These are phyloP conservation scores for Desoria tigrina DNA, from an alignment of 2,888 invertebrate genomes.

Conservation along the genomic window DNA sequence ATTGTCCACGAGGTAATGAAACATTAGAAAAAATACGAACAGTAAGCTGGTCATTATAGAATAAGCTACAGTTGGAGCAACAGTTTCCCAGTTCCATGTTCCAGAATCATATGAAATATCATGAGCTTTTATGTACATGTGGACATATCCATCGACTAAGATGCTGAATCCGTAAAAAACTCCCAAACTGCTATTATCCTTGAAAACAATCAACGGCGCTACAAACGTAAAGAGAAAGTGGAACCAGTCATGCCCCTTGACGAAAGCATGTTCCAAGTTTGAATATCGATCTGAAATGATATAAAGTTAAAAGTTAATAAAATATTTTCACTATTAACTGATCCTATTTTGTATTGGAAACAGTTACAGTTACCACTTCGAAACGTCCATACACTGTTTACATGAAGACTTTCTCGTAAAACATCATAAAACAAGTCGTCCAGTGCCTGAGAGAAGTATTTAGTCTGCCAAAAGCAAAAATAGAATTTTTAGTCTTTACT, in stretches of 20 bases:
- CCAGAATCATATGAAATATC: not conserved
- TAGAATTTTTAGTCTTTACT: too few relatives aligned
- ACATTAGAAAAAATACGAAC: not conserved
- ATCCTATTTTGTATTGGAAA: too few relatives aligned
- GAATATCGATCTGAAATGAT: too few relatives aligned
- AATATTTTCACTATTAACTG: too few relatives aligned
- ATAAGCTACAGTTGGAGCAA: not conserved
- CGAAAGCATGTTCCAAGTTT: too few relatives aligned
- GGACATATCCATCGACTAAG: not conserved
- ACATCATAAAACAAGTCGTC: not conserved
- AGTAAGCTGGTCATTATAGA: not conserved
- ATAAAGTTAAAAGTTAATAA: too few relatives aligned
- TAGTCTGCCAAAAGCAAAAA: too few relatives aligned
- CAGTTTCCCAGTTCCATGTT: not conserved
- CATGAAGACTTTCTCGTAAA: not conserved
- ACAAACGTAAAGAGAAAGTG: not conserved
- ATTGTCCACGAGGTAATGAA: conserved; percentile 1
- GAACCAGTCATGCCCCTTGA: conserved; percentile 1
- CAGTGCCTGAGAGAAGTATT: not conserved
- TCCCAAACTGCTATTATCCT: not conserved
- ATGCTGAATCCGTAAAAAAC: conserved; percentile 8
- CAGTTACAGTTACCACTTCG: too few relatives aligned
- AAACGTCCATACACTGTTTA: not conserved
- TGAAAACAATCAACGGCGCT: not conserved
- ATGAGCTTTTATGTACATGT: not conserved